These are phyloP conservation scores for Rousettus leschenaultii DNA, from an alignment of 2,113 vertebrate species.

Conservation along the genomic window DNA sequence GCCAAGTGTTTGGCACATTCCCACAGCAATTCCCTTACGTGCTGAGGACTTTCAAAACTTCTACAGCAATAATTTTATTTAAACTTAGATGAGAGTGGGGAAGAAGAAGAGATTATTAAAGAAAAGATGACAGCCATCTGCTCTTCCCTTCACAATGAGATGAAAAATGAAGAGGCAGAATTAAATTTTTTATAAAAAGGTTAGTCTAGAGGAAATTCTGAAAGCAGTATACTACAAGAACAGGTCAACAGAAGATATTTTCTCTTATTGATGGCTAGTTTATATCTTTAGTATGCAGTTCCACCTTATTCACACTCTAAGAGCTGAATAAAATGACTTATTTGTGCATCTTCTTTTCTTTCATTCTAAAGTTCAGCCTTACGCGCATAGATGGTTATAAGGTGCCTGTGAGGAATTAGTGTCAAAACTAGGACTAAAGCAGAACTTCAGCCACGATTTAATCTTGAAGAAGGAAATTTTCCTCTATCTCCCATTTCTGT, in stretches of 20 bases:
- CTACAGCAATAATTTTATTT: not conserved
- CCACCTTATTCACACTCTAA: not conserved
- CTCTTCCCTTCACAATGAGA: not conserved
- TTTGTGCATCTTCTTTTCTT: not conserved
- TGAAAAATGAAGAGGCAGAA: not conserved
- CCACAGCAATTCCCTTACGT: not conserved
- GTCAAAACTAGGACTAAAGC: not conserved
- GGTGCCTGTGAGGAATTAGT: not conserved
- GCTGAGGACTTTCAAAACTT: not conserved
- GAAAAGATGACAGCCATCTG: slow-evolving; percentile 34
- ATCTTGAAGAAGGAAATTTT: not conserved
- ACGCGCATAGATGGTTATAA: not conserved
- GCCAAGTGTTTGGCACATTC: not conserved
- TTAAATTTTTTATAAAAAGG: not conserved
- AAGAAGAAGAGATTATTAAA: slow-evolving; percentile 17
- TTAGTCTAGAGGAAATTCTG: not conserved
- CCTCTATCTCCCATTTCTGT: not conserved
- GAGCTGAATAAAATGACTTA: not conserved
- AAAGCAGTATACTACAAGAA: not conserved
- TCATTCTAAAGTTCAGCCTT: not conserved
- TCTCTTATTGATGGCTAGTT: not conserved
- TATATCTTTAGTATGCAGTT: not conserved
- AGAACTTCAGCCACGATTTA: not conserved
- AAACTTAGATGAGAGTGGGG: not conserved
- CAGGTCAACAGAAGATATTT: not conserved